A percentile compares a stretch with the other conserved stretches of the same genome.
Evolutionary conservation across 2,113 vertebrate species (phyloP).

Genomic region (Agelaius phoeniceus): DNA sequence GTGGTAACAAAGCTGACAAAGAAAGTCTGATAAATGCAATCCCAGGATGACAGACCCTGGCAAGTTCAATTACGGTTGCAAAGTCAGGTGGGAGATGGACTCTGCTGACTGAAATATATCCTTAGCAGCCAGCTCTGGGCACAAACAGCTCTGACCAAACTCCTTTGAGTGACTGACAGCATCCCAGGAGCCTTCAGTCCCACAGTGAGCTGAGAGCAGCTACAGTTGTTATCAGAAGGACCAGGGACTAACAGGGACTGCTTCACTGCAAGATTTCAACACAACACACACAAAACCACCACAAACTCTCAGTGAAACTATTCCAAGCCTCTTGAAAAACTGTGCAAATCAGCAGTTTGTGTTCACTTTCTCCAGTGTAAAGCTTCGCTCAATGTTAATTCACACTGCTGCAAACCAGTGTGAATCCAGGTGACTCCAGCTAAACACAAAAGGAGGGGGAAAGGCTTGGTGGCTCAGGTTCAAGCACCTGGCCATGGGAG

Average conservation of each 20-base stretch:
- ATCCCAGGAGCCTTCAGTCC: neutral
- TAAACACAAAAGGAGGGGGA: neutral
- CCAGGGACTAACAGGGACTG: neutral
- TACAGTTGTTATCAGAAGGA: neutral
- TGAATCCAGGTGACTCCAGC: neutral
- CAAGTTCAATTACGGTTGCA: constrained; percentile 3
- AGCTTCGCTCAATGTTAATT: neutral
- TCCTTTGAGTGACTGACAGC: neutral
- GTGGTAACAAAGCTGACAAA: constrained; percentile 27
- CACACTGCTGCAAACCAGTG: neutral
- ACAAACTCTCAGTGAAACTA: neutral
- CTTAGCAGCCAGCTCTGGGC: constrained; percentile 4
- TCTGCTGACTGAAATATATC: constrained; percentile 20
- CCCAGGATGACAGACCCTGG: constrained; percentile 33
- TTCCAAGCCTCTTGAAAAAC: neutral
- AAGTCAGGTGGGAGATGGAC: constrained; percentile 23
- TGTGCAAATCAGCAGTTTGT: neutral
- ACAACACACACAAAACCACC: neutral
- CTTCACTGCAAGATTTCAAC: neutral
- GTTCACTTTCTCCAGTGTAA: neutral
- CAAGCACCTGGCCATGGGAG: neutral
- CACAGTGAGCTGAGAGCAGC: neutral
- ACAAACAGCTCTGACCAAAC: neutral
- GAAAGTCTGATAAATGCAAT: constrained; percentile 35
- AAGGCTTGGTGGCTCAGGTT: neutral